A percentile compares a stretch with the other conserved stretches of the same genome.
Evolutionary conservation across 2,888 invertebrate genomes (phyloP).

Genomic region (Caenorhabditis uteleia): DNA sequence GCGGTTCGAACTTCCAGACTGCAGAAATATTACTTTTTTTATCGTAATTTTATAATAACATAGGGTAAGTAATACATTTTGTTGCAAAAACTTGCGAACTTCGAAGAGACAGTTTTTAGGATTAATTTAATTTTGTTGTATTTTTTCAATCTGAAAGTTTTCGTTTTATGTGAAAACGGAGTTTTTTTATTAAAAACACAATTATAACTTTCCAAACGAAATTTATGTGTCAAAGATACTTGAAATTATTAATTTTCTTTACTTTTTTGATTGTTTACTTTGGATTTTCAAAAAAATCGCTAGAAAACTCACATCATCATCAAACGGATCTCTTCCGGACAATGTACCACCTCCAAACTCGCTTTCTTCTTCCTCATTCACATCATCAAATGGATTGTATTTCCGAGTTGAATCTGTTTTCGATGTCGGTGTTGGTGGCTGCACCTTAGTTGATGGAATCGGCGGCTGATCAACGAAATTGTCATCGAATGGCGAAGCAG

Average conservation of each 20-base stretch:
- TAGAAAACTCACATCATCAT: constrained; percentile 37
- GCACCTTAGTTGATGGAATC: background rate
- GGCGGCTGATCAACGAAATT: constrained; percentile 19
- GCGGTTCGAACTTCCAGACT: constrained; percentile 31
- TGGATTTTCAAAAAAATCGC: too few relatives aligned
- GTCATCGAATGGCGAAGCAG: constrained; percentile 37
- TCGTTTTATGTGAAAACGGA: too few relatives aligned
- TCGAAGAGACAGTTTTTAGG: background rate
- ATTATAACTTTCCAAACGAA: too few relatives aligned
- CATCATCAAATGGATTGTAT: constrained; percentile 47
- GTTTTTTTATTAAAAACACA: too few relatives aligned
- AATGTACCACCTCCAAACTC: constrained; percentile 41
- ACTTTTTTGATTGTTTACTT: background rate
- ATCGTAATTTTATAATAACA: too few relatives aligned
- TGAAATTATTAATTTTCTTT: too few relatives aligned
- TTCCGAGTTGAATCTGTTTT: constrained; percentile 5
- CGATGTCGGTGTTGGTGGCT: constrained; percentile 3
- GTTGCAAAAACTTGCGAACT: background rate
- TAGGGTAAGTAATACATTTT: background rate
- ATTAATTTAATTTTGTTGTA: background rate
- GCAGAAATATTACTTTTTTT: background rate
- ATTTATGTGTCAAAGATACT: too few relatives aligned
- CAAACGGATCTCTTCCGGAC: constrained; percentile 54
- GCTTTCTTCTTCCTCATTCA: constrained; percentile 27
- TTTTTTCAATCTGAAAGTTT: too few relatives aligned